Conservation (phyloP, 2,113 vertebrate genomes). For the Falco punctatus region DNA sequence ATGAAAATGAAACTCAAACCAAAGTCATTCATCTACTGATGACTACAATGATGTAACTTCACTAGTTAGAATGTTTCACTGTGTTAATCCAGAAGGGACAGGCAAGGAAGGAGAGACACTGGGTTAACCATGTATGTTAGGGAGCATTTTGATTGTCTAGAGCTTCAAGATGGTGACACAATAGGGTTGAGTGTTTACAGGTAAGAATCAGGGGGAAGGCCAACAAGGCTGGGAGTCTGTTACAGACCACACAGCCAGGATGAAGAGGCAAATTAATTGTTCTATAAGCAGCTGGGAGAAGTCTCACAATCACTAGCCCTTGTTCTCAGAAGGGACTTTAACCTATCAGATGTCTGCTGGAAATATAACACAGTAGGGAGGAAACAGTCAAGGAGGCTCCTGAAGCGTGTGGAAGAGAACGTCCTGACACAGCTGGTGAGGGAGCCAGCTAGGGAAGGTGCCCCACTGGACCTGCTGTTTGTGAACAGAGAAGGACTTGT, state of each 20-base stretch:
- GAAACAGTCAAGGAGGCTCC: no score
- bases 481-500: not conserved
- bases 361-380: no score
- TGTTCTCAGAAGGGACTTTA: not conserved
- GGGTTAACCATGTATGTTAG: not conserved
- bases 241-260: not conserved
- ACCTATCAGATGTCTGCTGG: no score
- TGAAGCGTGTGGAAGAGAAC: not conserved
- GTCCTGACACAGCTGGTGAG: not conserved
- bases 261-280: not conserved
- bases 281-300: not conserved
- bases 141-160: not conserved
- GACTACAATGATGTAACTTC: not conserved
- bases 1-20: not conserved
- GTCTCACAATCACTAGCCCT: not conserved
- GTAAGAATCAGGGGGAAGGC: not conserved
- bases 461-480: not conserved
- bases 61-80: not conserved
- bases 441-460: not conserved
- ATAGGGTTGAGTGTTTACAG: not conserved
- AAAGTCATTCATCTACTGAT: not conserved
- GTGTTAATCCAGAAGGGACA: not conserved
- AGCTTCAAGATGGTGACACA: not conserved
- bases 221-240: not conserved
- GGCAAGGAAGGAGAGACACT: not conserved